Conservation (phyloP, 2,113 vertebrate genomes). For the Phoenicopterus ruber region DNA sequence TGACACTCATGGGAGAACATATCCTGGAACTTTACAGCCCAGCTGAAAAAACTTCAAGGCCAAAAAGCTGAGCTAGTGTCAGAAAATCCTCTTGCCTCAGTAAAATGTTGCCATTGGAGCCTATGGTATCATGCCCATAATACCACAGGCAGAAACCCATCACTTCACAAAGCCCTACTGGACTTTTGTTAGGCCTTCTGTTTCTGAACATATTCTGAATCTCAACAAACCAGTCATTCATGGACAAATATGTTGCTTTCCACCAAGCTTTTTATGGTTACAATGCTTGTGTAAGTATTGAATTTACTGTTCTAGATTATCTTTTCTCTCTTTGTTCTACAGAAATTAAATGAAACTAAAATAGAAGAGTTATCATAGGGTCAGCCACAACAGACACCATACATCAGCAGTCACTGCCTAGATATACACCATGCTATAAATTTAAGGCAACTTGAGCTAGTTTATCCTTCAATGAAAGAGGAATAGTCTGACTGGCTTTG, state of each 20-base stretch:
- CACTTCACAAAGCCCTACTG: background rate
- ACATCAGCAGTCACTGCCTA: background rate
- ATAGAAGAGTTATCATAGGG: background rate
- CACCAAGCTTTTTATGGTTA: background rate
- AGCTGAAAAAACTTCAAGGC: background rate
- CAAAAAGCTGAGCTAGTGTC: background rate
- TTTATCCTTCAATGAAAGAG: background rate
- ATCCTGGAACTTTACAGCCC: background rate
- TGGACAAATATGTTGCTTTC: background rate
- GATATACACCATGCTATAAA: background rate
- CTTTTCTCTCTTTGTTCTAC: background rate
- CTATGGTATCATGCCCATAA: background rate
- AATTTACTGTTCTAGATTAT: background rate
- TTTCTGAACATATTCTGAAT: background rate
- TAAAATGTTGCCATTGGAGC: background rate
- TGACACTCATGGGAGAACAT: fast-evolving
- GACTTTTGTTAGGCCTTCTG: background rate
- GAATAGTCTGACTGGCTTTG: background rate
- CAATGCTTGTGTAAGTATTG: background rate
- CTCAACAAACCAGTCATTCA: background rate
- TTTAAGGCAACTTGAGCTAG: background rate
- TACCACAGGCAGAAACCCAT: background rate
- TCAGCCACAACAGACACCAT: background rate
- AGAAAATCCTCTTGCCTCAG: background rate
- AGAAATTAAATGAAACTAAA: background rate